Conservation (phyloP, 1,140 invertebrate species). For the Listronotus oregonensis region DNA sequence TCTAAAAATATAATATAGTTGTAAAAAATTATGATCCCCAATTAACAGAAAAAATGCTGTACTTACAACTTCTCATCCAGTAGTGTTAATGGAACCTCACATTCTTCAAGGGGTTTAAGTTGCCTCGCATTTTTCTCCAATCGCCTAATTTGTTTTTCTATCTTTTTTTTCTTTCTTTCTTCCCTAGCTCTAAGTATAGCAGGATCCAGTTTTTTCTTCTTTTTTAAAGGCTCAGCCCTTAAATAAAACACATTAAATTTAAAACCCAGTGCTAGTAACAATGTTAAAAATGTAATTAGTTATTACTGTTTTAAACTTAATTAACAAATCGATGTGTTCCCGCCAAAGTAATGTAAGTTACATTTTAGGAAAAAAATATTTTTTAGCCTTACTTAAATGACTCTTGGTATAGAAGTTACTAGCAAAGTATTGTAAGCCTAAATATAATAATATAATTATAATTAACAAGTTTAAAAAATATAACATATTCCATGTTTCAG, state of each 20-base stretch:
- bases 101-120: conserved; percentile 82
- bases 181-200: conserved; percentile 74
- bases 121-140: conserved; percentile 77
- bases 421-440: too few species aligned
- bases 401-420: too few species aligned
- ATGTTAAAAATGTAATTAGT: too few species aligned
- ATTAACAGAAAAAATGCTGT: not conserved
- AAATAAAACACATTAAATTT: conserved; percentile 34
- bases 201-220: conserved; percentile 86
- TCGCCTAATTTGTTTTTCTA: conserved; percentile 82
- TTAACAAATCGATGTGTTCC: too few species aligned
- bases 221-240: conserved; percentile 84
- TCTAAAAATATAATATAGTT: conserved; percentile 55
- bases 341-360: too few species aligned
- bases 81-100: conserved; percentile 71
- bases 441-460: too few species aligned
- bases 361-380: too few species aligned
- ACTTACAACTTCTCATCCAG: conserved; percentile 60
- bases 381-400: too few species aligned
- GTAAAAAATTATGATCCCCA: conserved; percentile 5
- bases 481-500: too few species aligned
- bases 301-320: too few species aligned
- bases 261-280: too few species aligned
- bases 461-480: too few species aligned
- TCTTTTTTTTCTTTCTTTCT: conserved; percentile 76